Percentiles rank a stretch among this genome's conserved stretches.
Conservation (phyloP, 2,113 vertebrate species). For the Syngnathus scovelli region DNA sequence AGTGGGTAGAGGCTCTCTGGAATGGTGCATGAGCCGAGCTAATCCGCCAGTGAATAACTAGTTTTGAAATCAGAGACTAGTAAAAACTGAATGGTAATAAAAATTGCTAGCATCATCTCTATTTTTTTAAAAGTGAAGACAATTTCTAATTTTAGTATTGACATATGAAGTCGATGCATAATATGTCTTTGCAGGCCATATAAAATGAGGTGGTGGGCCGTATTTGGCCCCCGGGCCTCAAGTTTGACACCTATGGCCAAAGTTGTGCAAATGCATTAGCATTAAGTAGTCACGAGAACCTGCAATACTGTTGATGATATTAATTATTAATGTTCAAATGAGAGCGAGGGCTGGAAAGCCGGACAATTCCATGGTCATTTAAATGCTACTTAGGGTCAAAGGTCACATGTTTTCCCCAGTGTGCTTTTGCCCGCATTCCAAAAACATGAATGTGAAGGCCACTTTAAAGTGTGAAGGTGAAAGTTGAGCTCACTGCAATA, state of each 20-base stretch:
- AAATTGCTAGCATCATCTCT: too few species aligned
- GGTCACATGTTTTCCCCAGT: too few species aligned
- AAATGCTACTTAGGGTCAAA: too few species aligned
- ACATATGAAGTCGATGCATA: too few species aligned
- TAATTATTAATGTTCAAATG: constrained; percentile 46
- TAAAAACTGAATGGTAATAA: too few species aligned
- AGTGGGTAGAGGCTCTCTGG: constrained; percentile 21
- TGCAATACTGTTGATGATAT: constrained; percentile 23
- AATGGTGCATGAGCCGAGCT: constrained; percentile 35
- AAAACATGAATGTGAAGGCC: not conserved
- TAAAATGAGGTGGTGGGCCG: too few species aligned
- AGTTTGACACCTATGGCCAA: too few species aligned
- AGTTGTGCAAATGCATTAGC: constrained; percentile 12
- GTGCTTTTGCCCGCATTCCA: not conserved
- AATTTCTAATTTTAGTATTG: too few species aligned
- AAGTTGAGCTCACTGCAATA: not conserved
- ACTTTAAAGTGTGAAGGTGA: not conserved
- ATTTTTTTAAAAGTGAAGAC: too few species aligned
- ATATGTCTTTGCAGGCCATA: too few species aligned
- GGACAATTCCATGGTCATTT: constrained; percentile 8
- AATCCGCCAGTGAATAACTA: constrained; percentile 29
- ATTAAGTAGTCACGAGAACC: constrained; percentile 27
- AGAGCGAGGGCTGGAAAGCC: constrained; percentile 6
- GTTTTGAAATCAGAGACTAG: too few species aligned
- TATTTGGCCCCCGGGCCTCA: too few species aligned